Evolutionary conservation across 2,888 invertebrate species (phyloP).

Genomic region (Drosophila limbata): DNA sequence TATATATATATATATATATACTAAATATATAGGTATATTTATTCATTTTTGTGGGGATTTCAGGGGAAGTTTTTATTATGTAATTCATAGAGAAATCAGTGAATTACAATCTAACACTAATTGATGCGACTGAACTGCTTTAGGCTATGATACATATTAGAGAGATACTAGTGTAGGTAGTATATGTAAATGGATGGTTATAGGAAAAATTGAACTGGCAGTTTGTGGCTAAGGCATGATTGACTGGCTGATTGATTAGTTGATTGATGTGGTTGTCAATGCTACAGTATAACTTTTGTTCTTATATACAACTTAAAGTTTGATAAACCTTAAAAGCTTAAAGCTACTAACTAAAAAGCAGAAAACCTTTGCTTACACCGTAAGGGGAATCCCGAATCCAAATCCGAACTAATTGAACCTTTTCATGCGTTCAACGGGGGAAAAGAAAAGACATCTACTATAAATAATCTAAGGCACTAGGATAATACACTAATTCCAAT

Average conservation of each 20-base stretch:
- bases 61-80: conserved; percentile 3
- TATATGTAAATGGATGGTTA: conserved; percentile 8
- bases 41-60: conserved; percentile 8
- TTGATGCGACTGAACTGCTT: conserved; percentile 35
- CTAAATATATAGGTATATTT: background rate
- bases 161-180: conserved; percentile 19
- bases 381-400: conserved; percentile 4
- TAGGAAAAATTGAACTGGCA: conserved; percentile 29
- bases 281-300: conserved; percentile 26
- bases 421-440: conserved; percentile 31
- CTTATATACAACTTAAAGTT: conserved; percentile 25
- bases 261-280: conserved; percentile 28
- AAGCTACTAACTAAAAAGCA: conserved; percentile 19
- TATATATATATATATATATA: background rate
- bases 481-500: conserved; percentile 34
- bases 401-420: conserved; percentile 14
- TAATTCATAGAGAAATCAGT: conserved; percentile 2
- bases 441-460: conserved; percentile 3
- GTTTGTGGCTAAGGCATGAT: conserved; percentile 20
- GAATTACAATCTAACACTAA: conserved; percentile 13
- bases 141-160: conserved; percentile 31
- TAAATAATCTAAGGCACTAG: conserved; percentile 28
- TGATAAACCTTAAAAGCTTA: conserved; percentile 36
- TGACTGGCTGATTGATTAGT: conserved; percentile 33
- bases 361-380: conserved; percentile 3